A percentile compares a stretch with the other conserved stretches of the same genome.
Evolutionary conservation across 64 coral and sea anemone genomes (phyloP).

Genomic region (Catalaphyllia jardinei): DNA sequence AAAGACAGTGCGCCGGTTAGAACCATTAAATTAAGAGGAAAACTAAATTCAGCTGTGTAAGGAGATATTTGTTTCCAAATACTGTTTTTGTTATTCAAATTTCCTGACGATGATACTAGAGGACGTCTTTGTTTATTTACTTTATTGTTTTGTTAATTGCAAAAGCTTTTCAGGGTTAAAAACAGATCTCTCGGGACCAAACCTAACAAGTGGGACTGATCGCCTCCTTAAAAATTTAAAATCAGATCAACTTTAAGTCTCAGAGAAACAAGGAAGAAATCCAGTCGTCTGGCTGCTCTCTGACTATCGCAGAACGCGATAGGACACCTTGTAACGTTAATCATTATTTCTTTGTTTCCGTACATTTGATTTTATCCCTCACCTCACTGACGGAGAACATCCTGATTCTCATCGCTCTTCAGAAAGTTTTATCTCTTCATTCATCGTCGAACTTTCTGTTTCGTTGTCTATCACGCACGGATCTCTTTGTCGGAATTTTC

Average conservation of each 20-base stretch:
- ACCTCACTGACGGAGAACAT: slow-evolving; percentile 26
- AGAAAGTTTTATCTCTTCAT: slow-evolving; percentile 28
- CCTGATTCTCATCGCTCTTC: slow-evolving; percentile 45
- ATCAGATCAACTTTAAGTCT: background rate
- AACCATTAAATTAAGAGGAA: too few species aligned
- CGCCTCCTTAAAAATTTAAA: background rate
- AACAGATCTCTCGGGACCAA: background rate
- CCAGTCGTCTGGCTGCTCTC: background rate
- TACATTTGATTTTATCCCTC: slow-evolving; percentile 14
- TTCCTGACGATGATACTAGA: too few species aligned
- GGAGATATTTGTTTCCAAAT: too few species aligned
- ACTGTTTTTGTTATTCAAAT: too few species aligned
- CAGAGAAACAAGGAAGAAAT: background rate
- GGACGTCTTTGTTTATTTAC: too few species aligned
- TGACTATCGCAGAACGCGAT: background rate
- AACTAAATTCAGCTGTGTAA: too few species aligned
- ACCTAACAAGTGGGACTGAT: background rate
- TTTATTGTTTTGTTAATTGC: too few species aligned
- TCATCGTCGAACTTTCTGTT: slow-evolving; percentile 52
- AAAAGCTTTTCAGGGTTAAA: too few species aligned
- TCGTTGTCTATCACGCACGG: slow-evolving; percentile 37
- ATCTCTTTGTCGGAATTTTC: slow-evolving; percentile 52
- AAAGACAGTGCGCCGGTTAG: too few species aligned
- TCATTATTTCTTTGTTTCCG: background rate
- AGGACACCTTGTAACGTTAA: background rate